Evolutionary conservation across 2,113 vertebrate species (phyloP).

Genomic region (Saguinus midas): DNA sequence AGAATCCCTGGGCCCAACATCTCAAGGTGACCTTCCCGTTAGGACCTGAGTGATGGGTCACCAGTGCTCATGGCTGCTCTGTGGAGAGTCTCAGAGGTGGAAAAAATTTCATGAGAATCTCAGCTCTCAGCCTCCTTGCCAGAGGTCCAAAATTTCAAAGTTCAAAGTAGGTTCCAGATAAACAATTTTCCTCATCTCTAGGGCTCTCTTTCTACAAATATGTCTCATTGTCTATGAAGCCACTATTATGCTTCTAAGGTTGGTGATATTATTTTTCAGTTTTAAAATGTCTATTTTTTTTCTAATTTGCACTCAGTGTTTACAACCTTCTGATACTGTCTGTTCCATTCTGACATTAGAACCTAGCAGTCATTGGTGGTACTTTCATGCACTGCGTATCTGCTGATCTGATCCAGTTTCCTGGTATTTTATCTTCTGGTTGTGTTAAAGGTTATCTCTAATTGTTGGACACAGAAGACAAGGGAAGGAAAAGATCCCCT

Average conservation of each 20-base stretch:
- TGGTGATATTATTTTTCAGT: not conserved
- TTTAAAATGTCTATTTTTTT: not conserved
- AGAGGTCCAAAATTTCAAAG: not conserved
- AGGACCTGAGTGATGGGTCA: not conserved
- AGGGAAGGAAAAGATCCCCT: not conserved
- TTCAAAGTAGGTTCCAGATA: not conserved
- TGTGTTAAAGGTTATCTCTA: not conserved
- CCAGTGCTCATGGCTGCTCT: not conserved
- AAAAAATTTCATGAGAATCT: not conserved
- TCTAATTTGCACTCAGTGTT: too few relatives aligned
- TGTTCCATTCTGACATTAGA: too few relatives aligned
- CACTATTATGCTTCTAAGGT: not conserved
- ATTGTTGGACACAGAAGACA: not conserved
- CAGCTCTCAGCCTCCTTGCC: accelerated
- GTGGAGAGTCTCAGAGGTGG: not conserved
- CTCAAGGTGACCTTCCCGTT: not conserved
- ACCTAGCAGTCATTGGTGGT: too few relatives aligned
- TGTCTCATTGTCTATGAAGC: not conserved
- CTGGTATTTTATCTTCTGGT: not conserved
- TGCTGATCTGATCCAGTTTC: accelerated
- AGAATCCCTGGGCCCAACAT: not conserved
- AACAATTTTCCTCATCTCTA: not conserved
- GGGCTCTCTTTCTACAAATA: not conserved
- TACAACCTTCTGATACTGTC: too few relatives aligned
- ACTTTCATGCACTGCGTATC: not conserved